phyloP scores from a whole-genome alignment of 2,888 invertebrate species.

The Dryococelus australis region DNA sequence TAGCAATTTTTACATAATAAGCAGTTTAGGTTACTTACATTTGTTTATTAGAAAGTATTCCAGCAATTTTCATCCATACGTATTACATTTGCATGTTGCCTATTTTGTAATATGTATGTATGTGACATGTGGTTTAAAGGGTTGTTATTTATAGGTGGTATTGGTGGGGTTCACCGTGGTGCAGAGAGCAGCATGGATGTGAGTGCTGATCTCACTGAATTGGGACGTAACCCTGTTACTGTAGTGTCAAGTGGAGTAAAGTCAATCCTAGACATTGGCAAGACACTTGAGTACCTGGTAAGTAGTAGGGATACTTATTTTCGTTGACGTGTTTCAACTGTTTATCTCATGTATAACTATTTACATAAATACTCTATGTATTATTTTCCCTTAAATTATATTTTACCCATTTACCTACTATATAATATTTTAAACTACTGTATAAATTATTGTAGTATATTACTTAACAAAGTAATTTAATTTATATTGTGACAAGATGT shows the following conservation, averaged over 20 bases:
- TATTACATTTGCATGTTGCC: too few species aligned
- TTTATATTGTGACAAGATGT: too few species aligned
- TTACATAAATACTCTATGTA: not conserved
- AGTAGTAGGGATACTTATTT: slow-evolving; percentile 48
- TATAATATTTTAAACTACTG: too few species aligned
- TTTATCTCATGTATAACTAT: not conserved
- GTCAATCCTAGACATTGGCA: slow-evolving; percentile 94
- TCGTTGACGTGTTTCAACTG: not conserved
- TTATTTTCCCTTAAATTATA: slow-evolving; percentile 31
- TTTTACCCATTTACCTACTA: not conserved
- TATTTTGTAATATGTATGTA: too few species aligned
- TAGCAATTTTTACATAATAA: too few species aligned
- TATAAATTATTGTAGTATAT: too few species aligned
- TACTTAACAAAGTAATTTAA: too few species aligned
- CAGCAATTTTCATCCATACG: too few species aligned
- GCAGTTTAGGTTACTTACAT: too few species aligned
- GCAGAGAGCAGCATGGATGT: slow-evolving; percentile 89
- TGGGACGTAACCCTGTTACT: slow-evolving; percentile 84
- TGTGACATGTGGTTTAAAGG: too few species aligned
- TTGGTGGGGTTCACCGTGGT: slow-evolving; percentile 94
- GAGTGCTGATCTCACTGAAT: slow-evolving; percentile 92
- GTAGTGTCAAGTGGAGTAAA: slow-evolving; percentile 97
- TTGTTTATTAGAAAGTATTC: too few species aligned
- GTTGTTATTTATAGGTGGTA: slow-evolving; percentile 60
- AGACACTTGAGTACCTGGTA: slow-evolving; percentile 93